phyloP scores from a whole-genome alignment of 2,888 invertebrate genomes.

The Operophtera brumata region DNA sequence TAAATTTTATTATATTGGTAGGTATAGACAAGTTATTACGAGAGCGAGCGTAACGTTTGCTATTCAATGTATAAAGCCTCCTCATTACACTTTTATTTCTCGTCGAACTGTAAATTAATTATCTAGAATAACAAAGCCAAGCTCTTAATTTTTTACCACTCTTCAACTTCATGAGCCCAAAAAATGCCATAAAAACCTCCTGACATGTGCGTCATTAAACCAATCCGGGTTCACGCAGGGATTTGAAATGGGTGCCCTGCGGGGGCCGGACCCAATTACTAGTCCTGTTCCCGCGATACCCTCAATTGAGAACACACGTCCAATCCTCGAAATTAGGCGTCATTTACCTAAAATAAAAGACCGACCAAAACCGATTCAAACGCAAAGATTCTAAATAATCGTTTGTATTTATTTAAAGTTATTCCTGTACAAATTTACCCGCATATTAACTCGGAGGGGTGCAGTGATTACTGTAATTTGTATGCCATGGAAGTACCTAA shows the following conservation, averaged over 20 bases:
- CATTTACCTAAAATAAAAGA: slow-evolving; percentile 23
- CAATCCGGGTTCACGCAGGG: slow-evolving; percentile 60
- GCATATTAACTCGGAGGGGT: slow-evolving; percentile 28
- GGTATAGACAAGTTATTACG: too few relatives aligned
- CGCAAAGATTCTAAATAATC: slow-evolving; percentile 8
- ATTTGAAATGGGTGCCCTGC: slow-evolving; percentile 60
- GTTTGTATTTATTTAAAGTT: slow-evolving; percentile 9
- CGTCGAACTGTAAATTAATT: neutral
- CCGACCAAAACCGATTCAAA: slow-evolving; percentile 14
- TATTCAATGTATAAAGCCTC: neutral
- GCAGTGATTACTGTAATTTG: slow-evolving; percentile 33
- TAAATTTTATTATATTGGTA: too few relatives aligned
- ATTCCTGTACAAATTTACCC: slow-evolving; percentile 17
- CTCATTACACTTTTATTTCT: neutral
- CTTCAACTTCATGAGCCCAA: slow-evolving; percentile 17
- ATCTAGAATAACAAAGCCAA: neutral
- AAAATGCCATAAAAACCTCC: slow-evolving; percentile 56
- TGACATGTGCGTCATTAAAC: slow-evolving; percentile 67
- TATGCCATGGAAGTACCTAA: slow-evolving; percentile 32
- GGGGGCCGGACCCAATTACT: slow-evolving; percentile 63
- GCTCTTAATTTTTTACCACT: slow-evolving; percentile 20
- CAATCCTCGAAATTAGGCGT: slow-evolving; percentile 32
- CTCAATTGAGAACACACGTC: slow-evolving; percentile 23
- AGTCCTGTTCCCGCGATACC: slow-evolving; percentile 51
- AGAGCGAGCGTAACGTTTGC: too few relatives aligned